Evolutionary conservation across 2,113 vertebrate species (phyloP).

Genomic region (Pollimyrus isidori): DNA sequence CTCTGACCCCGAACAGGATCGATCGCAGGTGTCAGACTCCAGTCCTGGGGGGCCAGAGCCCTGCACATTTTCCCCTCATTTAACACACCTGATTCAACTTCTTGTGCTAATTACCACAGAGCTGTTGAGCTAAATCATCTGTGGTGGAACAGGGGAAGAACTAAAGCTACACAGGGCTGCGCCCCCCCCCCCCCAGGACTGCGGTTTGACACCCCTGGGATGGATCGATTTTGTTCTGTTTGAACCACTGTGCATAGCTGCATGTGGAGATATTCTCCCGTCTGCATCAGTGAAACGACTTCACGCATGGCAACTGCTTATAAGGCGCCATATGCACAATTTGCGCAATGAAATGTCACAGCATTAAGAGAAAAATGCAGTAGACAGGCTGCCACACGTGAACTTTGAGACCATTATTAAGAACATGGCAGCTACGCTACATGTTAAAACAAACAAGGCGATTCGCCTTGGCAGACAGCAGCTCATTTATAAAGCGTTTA

Average conservation of each 20-base stretch:
- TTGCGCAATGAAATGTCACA: neutral
- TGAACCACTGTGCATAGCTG: neutral
- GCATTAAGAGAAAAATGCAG: neutral
- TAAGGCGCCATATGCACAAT: neutral
- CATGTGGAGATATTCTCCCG: neutral
- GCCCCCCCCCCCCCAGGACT: rapidly evolving
- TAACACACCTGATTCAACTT: no score
- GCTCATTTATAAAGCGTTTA: neutral
- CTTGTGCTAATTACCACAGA: no score
- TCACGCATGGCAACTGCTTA: neutral
- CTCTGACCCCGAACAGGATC: no score
- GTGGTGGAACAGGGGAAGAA: no score
- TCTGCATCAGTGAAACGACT: neutral
- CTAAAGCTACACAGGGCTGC: no score
- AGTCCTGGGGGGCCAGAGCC: no score
- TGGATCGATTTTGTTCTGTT: neutral
- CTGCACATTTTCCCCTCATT: no score
- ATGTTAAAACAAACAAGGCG: neutral
- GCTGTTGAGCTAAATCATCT: no score
- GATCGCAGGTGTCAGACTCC: no score
- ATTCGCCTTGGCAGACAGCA: neutral
- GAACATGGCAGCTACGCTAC: neutral
- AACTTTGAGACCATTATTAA: neutral
- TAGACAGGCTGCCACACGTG: neutral
- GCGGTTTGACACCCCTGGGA: no score